Evolutionary conservation across 2,113 vertebrate species (phyloP), one percentile per base, ranked within the genome.

Genomic region (Rhinichthys klamathensis): DNA sequence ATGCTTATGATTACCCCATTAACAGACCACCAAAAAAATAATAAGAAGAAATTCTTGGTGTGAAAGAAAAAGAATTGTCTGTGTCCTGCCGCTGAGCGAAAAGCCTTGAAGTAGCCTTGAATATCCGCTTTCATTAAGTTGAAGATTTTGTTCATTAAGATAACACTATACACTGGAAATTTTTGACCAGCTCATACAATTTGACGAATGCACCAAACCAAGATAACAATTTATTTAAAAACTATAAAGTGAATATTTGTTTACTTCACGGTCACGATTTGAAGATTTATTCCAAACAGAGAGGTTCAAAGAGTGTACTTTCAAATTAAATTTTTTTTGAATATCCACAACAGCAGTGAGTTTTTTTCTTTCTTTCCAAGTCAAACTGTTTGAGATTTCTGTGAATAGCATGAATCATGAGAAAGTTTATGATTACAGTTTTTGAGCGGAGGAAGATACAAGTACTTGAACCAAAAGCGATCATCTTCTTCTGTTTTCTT

Each of bases 401-500:
- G 4, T 83, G 51, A 77, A 60, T 84, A 51, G 80, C 10, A 46
- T 76, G 70, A 85, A 54, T 60, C 81, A 38, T 80, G 67, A 80
- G 82, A 79, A 84, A 80, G 75, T 83, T 77, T 69, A 80, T 84
- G 54, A 83, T 84, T 87, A 74, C 56, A 80, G 88, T 90, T 65
- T 91, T 85, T 88, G 85, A 46, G 84, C 44, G 80, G 85, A 91
- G 87, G 86, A 85, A 90, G 73, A 86, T 81, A 84, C 75, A 72
- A 82, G 38, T 77, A 90, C 65, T 78, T 75, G 69, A 87, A 78
- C 38, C 84, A 46, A 72, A 87, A 86, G 89, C 90, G 90, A 91
- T 84, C 86, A 91, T 88, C 83, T 41, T 88, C 90, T 88, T 91
- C 86, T 92, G 90, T 91, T 87, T 73, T 86, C 69, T 84, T 79